Evolutionary conservation across 1,140 invertebrate species (phyloP).

Genomic region (Aleiodes sp.): DNA sequence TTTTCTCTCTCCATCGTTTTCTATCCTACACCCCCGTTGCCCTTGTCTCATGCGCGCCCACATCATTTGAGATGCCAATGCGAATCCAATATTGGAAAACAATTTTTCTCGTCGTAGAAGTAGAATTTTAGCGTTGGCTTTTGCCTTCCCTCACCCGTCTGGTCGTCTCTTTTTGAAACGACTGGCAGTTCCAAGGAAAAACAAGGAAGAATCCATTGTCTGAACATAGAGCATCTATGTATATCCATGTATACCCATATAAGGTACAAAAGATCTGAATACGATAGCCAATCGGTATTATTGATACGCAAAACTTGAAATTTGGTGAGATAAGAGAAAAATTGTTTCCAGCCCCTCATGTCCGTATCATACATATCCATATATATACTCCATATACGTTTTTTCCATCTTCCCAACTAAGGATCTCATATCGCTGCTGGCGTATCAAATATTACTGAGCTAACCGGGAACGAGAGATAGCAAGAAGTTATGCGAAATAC

Average conservation of each 20-base stretch:
- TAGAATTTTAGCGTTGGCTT: conserved; percentile 55
- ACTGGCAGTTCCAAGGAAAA: conserved; percentile 5
- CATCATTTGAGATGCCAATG: conserved; percentile 45
- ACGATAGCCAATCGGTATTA: conserved; percentile 19
- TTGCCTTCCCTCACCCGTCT: conserved; percentile 22
- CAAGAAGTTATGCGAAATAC: conserved; percentile 15
- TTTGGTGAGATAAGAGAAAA: neutral
- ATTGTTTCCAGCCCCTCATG: conserved; percentile 7
- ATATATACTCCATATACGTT: too few relatives aligned
- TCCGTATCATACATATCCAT: neutral
- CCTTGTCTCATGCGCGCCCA: conserved; percentile 20
- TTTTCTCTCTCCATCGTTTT: too few relatives aligned
- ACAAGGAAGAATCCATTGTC: neutral
- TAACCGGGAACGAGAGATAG: neutral
- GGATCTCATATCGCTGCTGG: neutral
- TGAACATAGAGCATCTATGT: neutral
- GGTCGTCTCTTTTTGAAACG: neutral
- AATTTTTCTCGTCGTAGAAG: conserved; percentile 53
- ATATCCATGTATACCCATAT: neutral
- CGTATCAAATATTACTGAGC: neutral
- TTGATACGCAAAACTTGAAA: conserved; percentile 14
- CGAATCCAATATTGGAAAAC: conserved; percentile 64
- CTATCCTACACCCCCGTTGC: neutral
- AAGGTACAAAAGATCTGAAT: conserved; percentile 11
- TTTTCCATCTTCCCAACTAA: neutral